Percentiles rank a stretch among this genome's conserved stretches.
phyloP scores from a whole-genome alignment of 2,113 vertebrate genomes.

The Antechinus flavipes region DNA sequence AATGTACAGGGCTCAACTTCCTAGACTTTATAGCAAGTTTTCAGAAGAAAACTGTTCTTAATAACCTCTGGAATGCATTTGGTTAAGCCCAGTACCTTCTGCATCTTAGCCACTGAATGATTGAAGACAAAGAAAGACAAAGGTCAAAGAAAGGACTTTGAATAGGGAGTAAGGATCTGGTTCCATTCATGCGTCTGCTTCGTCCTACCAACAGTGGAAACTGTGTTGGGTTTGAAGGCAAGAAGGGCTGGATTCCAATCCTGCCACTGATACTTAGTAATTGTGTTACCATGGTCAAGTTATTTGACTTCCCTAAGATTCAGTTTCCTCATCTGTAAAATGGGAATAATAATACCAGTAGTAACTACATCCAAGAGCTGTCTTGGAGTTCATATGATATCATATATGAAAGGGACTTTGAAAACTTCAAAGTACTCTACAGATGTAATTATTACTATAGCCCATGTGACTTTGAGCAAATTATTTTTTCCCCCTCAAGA shows the following conservation, averaged over 20 bases:
- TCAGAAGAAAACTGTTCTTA: background rate
- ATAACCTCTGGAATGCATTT: background rate
- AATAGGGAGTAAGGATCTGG: background rate
- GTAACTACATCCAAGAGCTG: background rate
- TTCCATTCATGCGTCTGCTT: background rate
- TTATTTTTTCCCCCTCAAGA: accelerated
- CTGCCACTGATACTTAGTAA: background rate
- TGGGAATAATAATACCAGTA: background rate
- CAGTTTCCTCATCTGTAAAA: background rate
- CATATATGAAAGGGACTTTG: background rate
- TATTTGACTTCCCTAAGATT: background rate
- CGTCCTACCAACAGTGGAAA: background rate
- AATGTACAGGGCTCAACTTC: background rate
- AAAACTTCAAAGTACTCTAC: background rate
- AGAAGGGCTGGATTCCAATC: background rate
- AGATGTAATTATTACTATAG: background rate
- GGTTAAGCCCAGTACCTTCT: background rate
- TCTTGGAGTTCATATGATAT: background rate
- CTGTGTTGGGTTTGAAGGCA: background rate
- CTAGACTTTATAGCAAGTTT: background rate
- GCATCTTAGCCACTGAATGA: background rate
- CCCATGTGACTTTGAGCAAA: background rate
- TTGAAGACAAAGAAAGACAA: background rate
- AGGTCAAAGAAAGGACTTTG: background rate
- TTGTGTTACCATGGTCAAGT: background rate